Conservation (phyloP, 1,140 invertebrate species). For the Linepithema humile region DNA sequence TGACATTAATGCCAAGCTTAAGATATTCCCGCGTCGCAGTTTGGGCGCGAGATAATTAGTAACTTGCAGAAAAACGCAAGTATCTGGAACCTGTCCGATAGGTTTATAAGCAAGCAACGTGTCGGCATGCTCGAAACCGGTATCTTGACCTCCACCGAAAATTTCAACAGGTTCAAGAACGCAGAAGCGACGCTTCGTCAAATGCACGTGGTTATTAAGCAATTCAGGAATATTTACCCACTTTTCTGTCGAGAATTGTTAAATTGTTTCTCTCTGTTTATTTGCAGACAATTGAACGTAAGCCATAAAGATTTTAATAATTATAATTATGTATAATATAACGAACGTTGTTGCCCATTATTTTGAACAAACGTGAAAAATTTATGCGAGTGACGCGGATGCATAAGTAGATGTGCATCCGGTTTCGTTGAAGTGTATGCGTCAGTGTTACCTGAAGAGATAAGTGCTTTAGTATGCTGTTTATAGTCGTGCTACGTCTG, state of each 20-base stretch:
- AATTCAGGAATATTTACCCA: not conserved
- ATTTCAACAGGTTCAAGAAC: slow-evolving; percentile 44
- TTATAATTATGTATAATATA: not conserved
- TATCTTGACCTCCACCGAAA: slow-evolving; percentile 66
- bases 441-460: not conserved
- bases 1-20: slow-evolving; percentile 36
- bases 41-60: not conserved
- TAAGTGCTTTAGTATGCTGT: slow-evolving; percentile 44
- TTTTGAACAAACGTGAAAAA: not conserved
- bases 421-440: slow-evolving; percentile 13
- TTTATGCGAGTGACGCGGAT: not conserved
- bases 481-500: not conserved
- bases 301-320: not conserved
- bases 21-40: not conserved
- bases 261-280: not conserved
- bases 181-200: not conserved
- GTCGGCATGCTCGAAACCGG: slow-evolving; percentile 56
- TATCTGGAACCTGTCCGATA: slow-evolving; percentile 58
- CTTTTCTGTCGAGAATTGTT: too few species aligned
- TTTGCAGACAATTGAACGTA: not conserved
- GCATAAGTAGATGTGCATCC: slow-evolving; percentile 42
- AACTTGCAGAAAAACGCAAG: slow-evolving; percentile 5
- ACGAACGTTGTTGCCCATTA: not conserved
- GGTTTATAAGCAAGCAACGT: slow-evolving; percentile 32
- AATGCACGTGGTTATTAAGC: slow-evolving; percentile 11